Percentiles rank a stretch among this genome's conserved stretches.
Conservation (phyloP, 2,888 invertebrate genomes). For the Drosophila aldrichi region DNA sequence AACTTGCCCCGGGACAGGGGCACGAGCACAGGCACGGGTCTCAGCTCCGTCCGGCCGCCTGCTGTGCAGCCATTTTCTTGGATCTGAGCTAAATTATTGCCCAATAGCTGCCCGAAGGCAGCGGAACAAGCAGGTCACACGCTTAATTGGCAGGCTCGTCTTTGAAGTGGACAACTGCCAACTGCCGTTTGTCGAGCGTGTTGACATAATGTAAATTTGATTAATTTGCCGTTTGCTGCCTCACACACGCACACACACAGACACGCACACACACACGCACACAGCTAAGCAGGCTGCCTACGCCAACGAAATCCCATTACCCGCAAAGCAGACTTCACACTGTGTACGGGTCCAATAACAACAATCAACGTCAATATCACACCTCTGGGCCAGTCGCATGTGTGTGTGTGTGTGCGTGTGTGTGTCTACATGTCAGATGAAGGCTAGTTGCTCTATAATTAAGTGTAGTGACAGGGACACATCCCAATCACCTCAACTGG, state of each 20-base stretch:
- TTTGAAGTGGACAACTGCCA: slow-evolving; percentile 23
- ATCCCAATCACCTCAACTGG: slow-evolving; percentile 16
- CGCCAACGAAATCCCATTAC: not conserved
- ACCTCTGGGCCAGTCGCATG: slow-evolving; percentile 14
- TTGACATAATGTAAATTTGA: slow-evolving; percentile 73
- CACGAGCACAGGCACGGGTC: not conserved
- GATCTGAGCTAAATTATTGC: slow-evolving; percentile 8
- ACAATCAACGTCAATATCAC: slow-evolving; percentile 38
- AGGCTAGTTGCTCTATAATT: slow-evolving; percentile 34
- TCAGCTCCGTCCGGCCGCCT: not conserved
- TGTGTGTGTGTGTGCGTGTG: not conserved
- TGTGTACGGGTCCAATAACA: slow-evolving; percentile 22
- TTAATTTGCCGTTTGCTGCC: slow-evolving; percentile 61
- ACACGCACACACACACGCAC: not conserved
- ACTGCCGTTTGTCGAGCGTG: slow-evolving; percentile 35
- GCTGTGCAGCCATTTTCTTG: slow-evolving; percentile 22
- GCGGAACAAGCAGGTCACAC: slow-evolving; percentile 26
- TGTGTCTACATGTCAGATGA: slow-evolving; percentile 1
- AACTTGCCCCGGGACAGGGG: slow-evolving; percentile 3
- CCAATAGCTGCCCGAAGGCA: slow-evolving; percentile 18
- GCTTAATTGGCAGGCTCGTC: slow-evolving; percentile 29
- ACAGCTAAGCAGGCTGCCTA: not conserved
- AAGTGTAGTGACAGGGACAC: slow-evolving; percentile 29
- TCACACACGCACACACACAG: not conserved
- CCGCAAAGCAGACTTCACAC: slow-evolving; percentile 5